Evolutionary conservation across 2,888 invertebrate genomes (phyloP), one percentile per base, ranked within the genome.

Genomic region (Macrophya alboannulata): DNA sequence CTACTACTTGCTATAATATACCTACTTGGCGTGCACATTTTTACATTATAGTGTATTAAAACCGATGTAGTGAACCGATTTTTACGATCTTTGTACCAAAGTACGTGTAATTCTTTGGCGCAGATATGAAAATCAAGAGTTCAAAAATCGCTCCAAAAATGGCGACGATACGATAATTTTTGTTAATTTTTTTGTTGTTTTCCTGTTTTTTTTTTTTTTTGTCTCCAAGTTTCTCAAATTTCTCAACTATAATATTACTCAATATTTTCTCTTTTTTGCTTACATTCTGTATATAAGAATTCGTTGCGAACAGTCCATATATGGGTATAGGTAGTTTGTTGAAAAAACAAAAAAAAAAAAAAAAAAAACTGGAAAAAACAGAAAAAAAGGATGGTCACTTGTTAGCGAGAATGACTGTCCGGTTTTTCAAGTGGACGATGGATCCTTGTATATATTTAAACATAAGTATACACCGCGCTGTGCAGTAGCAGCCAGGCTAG

Each of bases 401-500:
- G 92, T 92, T 92, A 92, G 90, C 88, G 86, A 89, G 90, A 90
- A 92, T 92, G 92, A 92, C 91, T 92, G 88, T 89, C 88, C 88
- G 86, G 90, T 86, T 91, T 90, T 90, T 81, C 74, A 84, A 84
- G 65, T 85, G 43, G 55, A 77, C 51, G 55, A 45, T 74, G 45
- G 72, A 74, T 74, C 72, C 72, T 45, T n/a, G n/a, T 72, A 65
- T 37, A 77, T 77, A 45, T 59, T 65, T 72, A 84, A 76, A 45
- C 21, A 85, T 76, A 59, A 31, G 45, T 74, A 86, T 68, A 86
- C 25, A 82, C 86, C 84, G 31, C 3, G n/a, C n/a, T n/a, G n/a
- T 83, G 76, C 79, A 79, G 84, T 83, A 85, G 84, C 84, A 84
- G 74, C 72, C 65, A 74, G n/a, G 40, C 71, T 21, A 62, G 21